Evolutionary conservation across 2,888 invertebrate genomes (phyloP).

Genomic region (Thereva unica): DNA sequence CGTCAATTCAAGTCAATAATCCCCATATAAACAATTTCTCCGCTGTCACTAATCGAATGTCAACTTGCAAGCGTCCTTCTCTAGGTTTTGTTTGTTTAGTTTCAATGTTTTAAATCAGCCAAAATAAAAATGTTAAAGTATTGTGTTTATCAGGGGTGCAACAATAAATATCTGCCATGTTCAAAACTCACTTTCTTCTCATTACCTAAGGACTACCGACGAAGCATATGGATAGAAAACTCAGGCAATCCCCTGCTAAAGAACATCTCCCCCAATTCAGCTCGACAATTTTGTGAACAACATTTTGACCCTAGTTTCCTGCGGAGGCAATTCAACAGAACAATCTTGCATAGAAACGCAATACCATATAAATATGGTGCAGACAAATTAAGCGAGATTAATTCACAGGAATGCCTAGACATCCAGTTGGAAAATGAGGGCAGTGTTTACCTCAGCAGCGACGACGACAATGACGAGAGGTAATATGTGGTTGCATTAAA

Average conservation of each 20-base stretch:
- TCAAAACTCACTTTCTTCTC: conserved; percentile 45
- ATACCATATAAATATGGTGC: conserved; percentile 42
- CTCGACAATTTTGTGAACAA: conserved; percentile 45
- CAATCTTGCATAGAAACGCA: conserved; percentile 44
- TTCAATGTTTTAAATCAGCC: not conserved
- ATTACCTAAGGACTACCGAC: conserved; percentile 45
- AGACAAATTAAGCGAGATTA: not conserved
- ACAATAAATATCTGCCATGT: conserved; percentile 31
- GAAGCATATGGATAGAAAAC: conserved; percentile 47
- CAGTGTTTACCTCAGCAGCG: too few relatives aligned
- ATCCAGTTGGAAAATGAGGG: too few relatives aligned
- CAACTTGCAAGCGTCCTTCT: too few relatives aligned
- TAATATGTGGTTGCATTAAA: too few relatives aligned
- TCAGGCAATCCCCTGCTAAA: conserved; percentile 46
- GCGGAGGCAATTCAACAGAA: conserved; percentile 44
- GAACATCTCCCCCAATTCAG: conserved; percentile 36
- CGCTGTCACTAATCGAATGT: too few relatives aligned
- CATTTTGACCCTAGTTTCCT: conserved; percentile 46
- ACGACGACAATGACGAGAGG: too few relatives aligned
- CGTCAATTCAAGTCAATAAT: too few relatives aligned
- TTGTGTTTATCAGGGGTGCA: conserved; percentile 44
- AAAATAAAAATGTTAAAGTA: conserved; percentile 31
- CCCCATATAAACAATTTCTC: too few relatives aligned
- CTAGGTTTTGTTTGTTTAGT: too few relatives aligned
- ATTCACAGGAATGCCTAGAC: too few relatives aligned